Conservation (phyloP, 2,888 invertebrate species). For the Nemoura dubitans region DNA sequence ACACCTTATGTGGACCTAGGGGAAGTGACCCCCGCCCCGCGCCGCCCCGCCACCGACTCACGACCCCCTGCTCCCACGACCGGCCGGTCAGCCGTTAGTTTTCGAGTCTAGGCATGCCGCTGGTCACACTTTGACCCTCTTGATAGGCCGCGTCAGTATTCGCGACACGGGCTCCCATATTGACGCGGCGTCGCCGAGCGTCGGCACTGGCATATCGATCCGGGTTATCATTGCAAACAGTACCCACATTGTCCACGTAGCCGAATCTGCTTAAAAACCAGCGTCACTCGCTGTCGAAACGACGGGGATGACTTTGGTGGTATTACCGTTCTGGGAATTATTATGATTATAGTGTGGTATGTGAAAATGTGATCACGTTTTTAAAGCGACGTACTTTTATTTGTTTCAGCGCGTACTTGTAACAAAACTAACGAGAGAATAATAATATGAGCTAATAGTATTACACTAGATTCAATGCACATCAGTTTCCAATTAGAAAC, state of each 20-base stretch:
- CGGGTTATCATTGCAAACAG: neutral
- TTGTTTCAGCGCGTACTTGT: too few species aligned
- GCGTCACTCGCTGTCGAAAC: neutral
- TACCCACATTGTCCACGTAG: neutral
- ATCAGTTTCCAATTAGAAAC: too few species aligned
- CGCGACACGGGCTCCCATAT: constrained; percentile 15
- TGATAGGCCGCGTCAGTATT: neutral
- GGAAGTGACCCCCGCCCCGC: neutral
- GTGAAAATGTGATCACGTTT: too few species aligned
- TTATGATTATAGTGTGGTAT: too few species aligned
- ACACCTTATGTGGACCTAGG: neutral
- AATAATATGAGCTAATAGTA: too few species aligned
- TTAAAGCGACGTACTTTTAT: too few species aligned
- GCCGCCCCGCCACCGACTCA: too few species aligned
- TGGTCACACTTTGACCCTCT: constrained; percentile 23
- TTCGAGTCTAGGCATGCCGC: neutral
- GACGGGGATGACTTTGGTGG: neutral
- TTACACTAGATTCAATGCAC: too few species aligned
- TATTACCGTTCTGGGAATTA: neutral
- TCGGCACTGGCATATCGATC: neutral
- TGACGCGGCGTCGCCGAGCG: neutral
- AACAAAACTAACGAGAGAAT: too few species aligned
- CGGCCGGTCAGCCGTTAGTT: constrained; percentile 3
- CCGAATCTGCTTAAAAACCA: neutral
- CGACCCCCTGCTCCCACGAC: too few species aligned